A percentile compares a stretch with the other conserved stretches of the same genome.
phyloP scores from a whole-genome alignment of 2,797 vertebrate genomes.

The Numenius phaeopus region DNA sequence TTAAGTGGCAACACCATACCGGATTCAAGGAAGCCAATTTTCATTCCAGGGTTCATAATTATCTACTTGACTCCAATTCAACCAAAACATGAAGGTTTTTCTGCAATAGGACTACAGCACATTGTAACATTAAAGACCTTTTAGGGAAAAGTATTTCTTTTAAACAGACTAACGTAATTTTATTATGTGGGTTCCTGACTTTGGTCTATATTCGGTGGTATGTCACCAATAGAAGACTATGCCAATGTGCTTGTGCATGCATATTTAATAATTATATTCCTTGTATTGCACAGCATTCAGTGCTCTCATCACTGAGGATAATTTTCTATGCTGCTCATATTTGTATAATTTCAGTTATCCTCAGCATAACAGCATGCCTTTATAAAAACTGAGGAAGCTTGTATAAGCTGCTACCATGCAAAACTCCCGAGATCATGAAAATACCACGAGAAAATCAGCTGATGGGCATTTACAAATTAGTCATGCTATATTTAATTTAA shows the following conservation, averaged over 20 bases:
- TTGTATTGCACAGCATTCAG: neutral
- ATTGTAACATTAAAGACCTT: neutral
- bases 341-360: neutral
- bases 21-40: neutral
- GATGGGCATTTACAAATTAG: constrained; percentile 26
- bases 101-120: neutral
- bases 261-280: neutral
- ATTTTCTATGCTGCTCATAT: neutral
- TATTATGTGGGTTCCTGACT: neutral
- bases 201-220: neutral
- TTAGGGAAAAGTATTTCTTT: neutral
- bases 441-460: constrained; percentile 7
- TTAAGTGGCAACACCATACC: neutral
- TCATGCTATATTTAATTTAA: constrained; percentile 69
- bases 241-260: neutral
- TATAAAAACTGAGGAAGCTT: neutral
- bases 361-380: neutral
- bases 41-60: neutral
- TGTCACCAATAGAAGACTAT: neutral
- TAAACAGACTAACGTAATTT: neutral
- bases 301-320: neutral
- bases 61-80: neutral
- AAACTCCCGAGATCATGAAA: neutral
- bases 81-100: neutral
- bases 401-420: neutral